Evolutionary conservation across 2,888 invertebrate genomes (phyloP).

Genomic region (Tridacna crocea): DNA sequence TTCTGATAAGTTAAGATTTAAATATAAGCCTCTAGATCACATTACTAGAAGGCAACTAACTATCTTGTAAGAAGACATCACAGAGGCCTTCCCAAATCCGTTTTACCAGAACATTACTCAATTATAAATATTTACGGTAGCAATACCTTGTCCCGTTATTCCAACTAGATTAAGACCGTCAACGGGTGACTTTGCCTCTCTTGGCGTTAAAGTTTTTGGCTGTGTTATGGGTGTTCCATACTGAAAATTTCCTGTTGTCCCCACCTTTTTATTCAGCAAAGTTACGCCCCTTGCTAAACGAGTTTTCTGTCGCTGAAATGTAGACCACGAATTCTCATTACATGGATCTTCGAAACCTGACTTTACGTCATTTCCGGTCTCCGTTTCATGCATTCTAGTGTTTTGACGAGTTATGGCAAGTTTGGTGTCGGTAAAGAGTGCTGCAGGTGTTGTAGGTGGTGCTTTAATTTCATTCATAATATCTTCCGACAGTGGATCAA

Average conservation of each 20-base stretch:
- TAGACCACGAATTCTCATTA: constrained; percentile 52
- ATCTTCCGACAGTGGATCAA: background rate
- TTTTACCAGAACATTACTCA: too few species aligned
- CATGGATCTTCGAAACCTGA: constrained; percentile 50
- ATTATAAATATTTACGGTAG: too few species aligned
- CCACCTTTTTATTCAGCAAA: constrained; percentile 49
- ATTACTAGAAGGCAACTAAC: too few species aligned
- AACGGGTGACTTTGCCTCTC: constrained; percentile 56
- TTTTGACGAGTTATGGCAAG: background rate
- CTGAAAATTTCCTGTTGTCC: constrained; percentile 23
- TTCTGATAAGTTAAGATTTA: too few species aligned
- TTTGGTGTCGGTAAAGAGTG: constrained; percentile 19
- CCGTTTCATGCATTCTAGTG: constrained; percentile 17
- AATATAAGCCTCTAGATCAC: too few species aligned
- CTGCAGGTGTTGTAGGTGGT: constrained; percentile 42
- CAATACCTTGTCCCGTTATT: constrained; percentile 66
- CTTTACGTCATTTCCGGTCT: constrained; percentile 2
- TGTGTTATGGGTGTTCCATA: constrained; percentile 61
- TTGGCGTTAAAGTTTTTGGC: constrained; percentile 62
- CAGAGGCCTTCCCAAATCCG: too few species aligned
- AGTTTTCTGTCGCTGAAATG: constrained; percentile 61
- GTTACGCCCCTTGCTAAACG: constrained; percentile 58
- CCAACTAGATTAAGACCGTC: constrained; percentile 61
- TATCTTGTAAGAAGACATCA: too few species aligned
- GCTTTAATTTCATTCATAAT: constrained; percentile 31